Percentiles rank a stretch among this genome's conserved stretches.
Evolutionary conservation across 2,797 vertebrate species (phyloP).

Genomic region (Sternarchorhynchus goeldii): DNA sequence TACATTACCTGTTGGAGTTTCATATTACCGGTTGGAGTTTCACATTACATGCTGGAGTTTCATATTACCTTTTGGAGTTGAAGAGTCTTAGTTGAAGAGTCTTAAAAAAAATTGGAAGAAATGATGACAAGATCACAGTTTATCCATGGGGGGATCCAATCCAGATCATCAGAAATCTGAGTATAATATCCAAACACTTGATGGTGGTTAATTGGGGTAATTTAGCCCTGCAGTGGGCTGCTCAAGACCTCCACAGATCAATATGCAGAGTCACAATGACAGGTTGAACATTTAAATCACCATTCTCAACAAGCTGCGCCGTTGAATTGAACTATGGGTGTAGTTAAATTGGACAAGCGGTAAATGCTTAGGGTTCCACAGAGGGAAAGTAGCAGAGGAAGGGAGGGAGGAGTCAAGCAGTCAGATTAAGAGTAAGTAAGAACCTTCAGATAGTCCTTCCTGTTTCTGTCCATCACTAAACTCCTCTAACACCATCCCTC

Average conservation of each 20-base stretch:
- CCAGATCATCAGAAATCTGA: constrained; percentile 47
- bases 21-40: background rate
- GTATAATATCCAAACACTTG: constrained; percentile 25
- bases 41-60: constrained; percentile 65
- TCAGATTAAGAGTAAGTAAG: constrained; percentile 69
- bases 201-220: constrained; percentile 18
- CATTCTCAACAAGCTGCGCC: constrained; percentile 55
- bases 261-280: constrained; percentile 36
- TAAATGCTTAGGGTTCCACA: constrained; percentile 61
- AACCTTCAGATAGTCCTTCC: constrained; percentile 49
- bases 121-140: constrained; percentile 63
- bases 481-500: background rate
- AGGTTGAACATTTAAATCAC: constrained; percentile 32
- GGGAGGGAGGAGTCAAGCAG: constrained; percentile 74
- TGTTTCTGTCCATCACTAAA: constrained; percentile 41
- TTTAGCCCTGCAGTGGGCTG: constrained; percentile 20
- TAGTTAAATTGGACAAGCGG: constrained; percentile 63
- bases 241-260: constrained; percentile 42
- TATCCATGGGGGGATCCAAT: constrained; percentile 62
- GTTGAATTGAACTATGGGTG: constrained; percentile 59
- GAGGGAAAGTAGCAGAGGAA: constrained; percentile 56
- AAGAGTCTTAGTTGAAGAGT: constrained; percentile 52
- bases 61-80: constrained; percentile 45
- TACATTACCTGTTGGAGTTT: too few relatives aligned
- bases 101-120: constrained; percentile 44